phyloP scores from a whole-genome alignment of 1,140 invertebrate species.

The Helicorthomorpha holstii region DNA sequence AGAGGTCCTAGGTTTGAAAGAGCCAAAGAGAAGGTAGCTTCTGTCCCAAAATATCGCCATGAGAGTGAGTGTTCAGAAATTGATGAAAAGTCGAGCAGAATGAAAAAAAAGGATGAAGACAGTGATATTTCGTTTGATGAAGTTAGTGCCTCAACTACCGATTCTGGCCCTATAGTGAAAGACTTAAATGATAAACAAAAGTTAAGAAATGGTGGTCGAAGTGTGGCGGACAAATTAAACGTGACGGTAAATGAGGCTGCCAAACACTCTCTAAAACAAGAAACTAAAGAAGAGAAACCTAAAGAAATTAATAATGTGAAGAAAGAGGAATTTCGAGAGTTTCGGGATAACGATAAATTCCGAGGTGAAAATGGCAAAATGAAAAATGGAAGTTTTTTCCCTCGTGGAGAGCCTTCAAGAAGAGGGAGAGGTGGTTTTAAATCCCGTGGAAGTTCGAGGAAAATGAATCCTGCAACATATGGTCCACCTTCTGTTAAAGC shows the following conservation, averaged over 20 bases:
- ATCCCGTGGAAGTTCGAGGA: constrained; percentile 33
- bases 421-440: constrained; percentile 43
- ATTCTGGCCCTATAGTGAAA: constrained; percentile 13
- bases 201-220: constrained; percentile 5
- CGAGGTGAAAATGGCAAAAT: constrained; percentile 8
- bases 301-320: not conserved
- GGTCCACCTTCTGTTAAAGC: constrained; percentile 56
- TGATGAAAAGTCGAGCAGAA: constrained; percentile 15
- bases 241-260: constrained; percentile 9
- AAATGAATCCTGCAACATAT: constrained; percentile 41
- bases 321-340: not conserved
- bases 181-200: constrained; percentile 8
- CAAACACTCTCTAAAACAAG: not conserved
- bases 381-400: constrained; percentile 41
- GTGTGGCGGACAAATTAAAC: constrained; percentile 9
- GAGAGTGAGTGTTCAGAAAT: constrained; percentile 17
- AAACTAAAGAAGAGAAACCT: constrained; percentile 8
- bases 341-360: constrained; percentile 2
- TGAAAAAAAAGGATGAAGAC: constrained; percentile 21
- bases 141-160: constrained; percentile 17
- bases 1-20: constrained; percentile 16
- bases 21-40: constrained; percentile 8
- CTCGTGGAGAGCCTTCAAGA: constrained; percentile 61
- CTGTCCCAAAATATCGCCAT: constrained; percentile 8
- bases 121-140: constrained; percentile 25